phyloP scores from a whole-genome alignment of 2,888 invertebrate genomes.

The Epinotia demarniana region DNA sequence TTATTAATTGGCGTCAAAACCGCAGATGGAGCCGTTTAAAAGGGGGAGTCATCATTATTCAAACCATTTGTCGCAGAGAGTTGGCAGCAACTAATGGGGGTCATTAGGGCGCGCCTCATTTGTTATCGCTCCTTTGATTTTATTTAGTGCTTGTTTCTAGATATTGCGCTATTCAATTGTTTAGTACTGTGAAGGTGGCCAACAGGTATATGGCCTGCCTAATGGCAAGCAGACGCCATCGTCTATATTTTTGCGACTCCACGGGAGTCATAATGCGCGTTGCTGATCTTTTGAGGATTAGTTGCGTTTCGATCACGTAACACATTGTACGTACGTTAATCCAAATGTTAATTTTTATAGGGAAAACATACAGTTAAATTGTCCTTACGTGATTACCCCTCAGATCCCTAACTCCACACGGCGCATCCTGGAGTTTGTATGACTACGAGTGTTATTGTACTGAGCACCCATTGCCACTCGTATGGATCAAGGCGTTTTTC shows the following conservation, averaged over 20 bases:
- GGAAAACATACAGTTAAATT: too few relatives aligned
- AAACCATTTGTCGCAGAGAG: conserved; percentile 64
- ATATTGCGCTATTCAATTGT: background rate
- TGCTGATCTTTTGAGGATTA: background rate
- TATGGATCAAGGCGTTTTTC: too few relatives aligned
- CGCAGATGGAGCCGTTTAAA: conserved; percentile 58
- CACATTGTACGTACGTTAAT: too few relatives aligned
- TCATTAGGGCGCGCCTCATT: conserved; percentile 54
- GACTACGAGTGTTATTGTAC: too few relatives aligned
- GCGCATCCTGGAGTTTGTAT: background rate
- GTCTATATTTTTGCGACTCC: too few relatives aligned
- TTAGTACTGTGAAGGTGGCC: background rate
- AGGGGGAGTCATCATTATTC: conserved; percentile 61
- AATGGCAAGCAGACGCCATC: too few relatives aligned
- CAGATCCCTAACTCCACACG: background rate
- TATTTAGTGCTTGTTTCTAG: conserved; percentile 38
- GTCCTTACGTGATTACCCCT: too few relatives aligned
- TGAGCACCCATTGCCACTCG: too few relatives aligned
- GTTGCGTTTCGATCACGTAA: too few relatives aligned
- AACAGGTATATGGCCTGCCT: background rate
- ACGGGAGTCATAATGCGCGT: background rate
- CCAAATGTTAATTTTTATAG: too few relatives aligned
- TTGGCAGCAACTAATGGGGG: conserved; percentile 54
- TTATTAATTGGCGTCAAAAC: conserved; percentile 52
- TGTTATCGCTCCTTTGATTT: conserved; percentile 53